Evolutionary conservation across 1,140 invertebrate genomes (phyloP).

Genomic region (Camponotus pennsylvanicus): DNA sequence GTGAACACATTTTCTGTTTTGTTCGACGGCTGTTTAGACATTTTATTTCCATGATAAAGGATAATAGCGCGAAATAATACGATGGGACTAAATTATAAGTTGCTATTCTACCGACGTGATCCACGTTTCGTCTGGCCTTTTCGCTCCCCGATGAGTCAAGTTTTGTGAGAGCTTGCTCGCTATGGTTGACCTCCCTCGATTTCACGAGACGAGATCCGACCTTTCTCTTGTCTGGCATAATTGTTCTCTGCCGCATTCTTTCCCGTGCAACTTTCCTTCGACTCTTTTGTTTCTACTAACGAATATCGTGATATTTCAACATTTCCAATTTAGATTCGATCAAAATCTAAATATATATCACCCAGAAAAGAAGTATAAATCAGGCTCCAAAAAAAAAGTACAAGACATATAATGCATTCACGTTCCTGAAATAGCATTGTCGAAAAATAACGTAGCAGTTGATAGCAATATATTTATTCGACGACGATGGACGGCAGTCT

Average conservation of each 20-base stretch:
- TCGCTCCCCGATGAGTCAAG: slow-evolving; percentile 23
- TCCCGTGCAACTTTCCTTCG: slow-evolving; percentile 44
- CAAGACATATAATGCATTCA: neutral
- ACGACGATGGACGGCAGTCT: neutral
- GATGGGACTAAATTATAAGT: neutral
- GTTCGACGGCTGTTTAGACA: neutral
- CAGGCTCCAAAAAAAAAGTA: neutral
- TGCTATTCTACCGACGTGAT: neutral
- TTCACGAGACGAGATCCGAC: slow-evolving; percentile 41
- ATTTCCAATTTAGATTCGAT: neutral
- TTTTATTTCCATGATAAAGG: too few relatives aligned
- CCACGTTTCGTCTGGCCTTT: slow-evolving; percentile 56
- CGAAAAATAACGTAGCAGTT: neutral
- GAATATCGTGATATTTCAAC: slow-evolving; percentile 24
- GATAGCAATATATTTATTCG: neutral
- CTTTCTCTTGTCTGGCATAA: slow-evolving; percentile 66
- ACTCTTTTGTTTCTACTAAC: slow-evolving; percentile 14
- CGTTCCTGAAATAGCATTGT: neutral
- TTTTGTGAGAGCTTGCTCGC: slow-evolving; percentile 50
- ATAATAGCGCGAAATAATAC: neutral
- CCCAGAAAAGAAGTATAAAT: neutral
- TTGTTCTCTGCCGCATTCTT: slow-evolving; percentile 58
- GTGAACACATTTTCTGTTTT: neutral
- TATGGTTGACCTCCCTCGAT: slow-evolving; percentile 64
- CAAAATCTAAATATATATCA: neutral